phyloP scores from a whole-genome alignment of 2,888 invertebrate species.

The Pimpla rufipes region DNA sequence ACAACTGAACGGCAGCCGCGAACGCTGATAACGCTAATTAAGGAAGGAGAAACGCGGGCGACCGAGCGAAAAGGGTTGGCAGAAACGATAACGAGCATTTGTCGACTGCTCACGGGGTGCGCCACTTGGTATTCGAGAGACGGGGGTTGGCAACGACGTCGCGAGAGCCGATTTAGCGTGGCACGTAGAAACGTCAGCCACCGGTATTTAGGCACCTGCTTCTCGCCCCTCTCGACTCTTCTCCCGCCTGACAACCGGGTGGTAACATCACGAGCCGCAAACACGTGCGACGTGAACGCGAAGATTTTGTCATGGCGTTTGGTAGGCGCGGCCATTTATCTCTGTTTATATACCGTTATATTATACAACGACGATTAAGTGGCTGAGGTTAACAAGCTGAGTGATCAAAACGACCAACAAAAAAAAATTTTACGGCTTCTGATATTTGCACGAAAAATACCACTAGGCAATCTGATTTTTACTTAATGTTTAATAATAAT shows the following conservation, averaged over 20 bases:
- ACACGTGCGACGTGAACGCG: neutral
- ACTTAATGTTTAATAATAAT: neutral
- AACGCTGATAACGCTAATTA: conserved; percentile 36
- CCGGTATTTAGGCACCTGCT: conserved; percentile 28
- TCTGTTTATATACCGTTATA: neutral
- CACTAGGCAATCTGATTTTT: no score
- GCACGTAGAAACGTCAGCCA: conserved; percentile 31
- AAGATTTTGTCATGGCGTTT: conserved; percentile 1
- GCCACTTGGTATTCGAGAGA: conserved; percentile 35
- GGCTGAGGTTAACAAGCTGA: neutral
- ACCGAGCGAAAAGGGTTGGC: neutral
- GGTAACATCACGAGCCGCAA: conserved; percentile 16
- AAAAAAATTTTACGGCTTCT: no score
- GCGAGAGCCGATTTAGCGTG: conserved; percentile 18
- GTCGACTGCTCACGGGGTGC: conserved; percentile 28
- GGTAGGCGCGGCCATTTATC: neutral
- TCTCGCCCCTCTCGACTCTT: no score
- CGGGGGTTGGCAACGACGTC: conserved; percentile 5
- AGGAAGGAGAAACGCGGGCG: conserved; percentile 18
- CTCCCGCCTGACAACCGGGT: neutral
- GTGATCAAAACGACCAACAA: no score
- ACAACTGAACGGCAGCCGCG: neutral
- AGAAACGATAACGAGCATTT: conserved; percentile 37
- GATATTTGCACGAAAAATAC: no score
- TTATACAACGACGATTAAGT: neutral